Conservation (phyloP, 2,113 vertebrate species). For the Passer montanus region DNA sequence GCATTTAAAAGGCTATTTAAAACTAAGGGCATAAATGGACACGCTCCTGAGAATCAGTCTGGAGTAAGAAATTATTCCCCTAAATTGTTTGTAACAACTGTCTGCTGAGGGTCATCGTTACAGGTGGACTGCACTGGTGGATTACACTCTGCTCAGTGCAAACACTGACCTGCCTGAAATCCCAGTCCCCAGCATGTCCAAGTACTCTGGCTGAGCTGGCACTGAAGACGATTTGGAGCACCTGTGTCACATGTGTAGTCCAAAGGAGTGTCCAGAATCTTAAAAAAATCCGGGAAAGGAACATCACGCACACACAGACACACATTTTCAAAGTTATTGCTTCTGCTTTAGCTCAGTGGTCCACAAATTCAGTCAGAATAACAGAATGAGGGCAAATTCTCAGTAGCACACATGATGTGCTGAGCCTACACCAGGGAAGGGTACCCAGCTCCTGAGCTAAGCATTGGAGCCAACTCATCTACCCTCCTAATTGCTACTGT, state of each 20-base stretch:
- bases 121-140: background rate
- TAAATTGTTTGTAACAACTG: background rate
- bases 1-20: background rate
- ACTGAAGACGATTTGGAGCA: background rate
- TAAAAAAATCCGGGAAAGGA: background rate
- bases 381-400: background rate
- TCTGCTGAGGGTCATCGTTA: background rate
- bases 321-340: background rate
- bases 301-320: accelerated
- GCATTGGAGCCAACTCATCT: accelerated
- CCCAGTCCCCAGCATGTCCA: background rate
- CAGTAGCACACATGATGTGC: accelerated
- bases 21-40: background rate
- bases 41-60: background rate
- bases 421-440: background rate
- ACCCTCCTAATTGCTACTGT: background rate
- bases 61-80: background rate
- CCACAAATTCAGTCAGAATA: background rate
- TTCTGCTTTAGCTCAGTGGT: background rate
- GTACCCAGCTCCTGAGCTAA: background rate
- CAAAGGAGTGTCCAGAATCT: background rate
- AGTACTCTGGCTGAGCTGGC: accelerated
- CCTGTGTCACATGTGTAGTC: accelerated
- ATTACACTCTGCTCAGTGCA: background rate
- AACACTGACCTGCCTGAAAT: background rate